Conservation (phyloP, 2,797 vertebrate genomes). For the Myotis planiceps region DNA sequence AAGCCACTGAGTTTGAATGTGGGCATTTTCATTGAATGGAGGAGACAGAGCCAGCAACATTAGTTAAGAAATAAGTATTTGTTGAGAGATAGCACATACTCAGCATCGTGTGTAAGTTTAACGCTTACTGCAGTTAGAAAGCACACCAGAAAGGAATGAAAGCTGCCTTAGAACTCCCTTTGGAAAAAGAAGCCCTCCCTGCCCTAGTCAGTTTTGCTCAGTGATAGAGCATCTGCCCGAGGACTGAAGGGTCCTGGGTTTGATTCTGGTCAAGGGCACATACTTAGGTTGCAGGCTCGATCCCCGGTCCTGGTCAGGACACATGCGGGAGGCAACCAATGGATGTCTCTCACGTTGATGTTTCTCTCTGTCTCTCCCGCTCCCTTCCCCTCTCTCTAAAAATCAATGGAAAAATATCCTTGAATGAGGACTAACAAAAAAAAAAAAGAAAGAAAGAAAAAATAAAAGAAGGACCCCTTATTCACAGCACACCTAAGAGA, state of each 20-base stretch:
- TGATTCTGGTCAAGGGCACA: neutral
- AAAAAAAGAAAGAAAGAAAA: neutral
- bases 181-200: neutral
- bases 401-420: neutral
- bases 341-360: neutral
- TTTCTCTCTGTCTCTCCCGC: neutral
- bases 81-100: rapidly evolving
- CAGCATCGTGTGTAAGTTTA: neutral
- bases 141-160: neutral
- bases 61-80: neutral
- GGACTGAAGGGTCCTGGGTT: neutral
- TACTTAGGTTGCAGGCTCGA: neutral
- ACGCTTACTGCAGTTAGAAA: neutral
- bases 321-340: neutral
- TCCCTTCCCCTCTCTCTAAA: neutral
- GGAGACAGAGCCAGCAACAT: neutral
- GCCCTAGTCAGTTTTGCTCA: neutral
- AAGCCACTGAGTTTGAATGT: neutral
- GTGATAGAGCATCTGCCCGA: neutral
- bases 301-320: neutral
- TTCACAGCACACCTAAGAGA: neutral
- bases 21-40: neutral
- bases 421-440: neutral
- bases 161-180: neutral
- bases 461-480: neutral